Percentiles rank a stretch among this genome's conserved stretches.
Conservation (phyloP, 1,140 invertebrate genomes). For the Daktulosphaira vitifoliae region DNA sequence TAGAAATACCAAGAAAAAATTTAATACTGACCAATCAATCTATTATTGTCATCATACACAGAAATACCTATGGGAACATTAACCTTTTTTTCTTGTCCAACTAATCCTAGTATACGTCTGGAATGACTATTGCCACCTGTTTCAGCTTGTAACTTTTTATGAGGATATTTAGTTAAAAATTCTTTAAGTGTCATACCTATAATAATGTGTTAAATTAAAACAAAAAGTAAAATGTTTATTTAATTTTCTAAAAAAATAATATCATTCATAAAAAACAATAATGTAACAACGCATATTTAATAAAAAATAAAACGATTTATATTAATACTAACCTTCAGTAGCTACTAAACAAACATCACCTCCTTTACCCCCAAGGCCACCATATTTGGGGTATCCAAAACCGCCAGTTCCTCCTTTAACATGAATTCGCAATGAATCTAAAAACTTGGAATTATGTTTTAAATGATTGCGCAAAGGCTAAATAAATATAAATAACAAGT, state of each 20-base stretch:
- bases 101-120: constrained; percentile 61
- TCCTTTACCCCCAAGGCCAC: constrained; percentile 76
- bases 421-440: constrained; percentile 38
- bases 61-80: constrained; percentile 70
- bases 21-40: constrained; percentile 48
- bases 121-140: constrained; percentile 61
- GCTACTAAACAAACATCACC: constrained; percentile 68
- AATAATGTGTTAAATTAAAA: too few relatives aligned
- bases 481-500: neutral
- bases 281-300: neutral
- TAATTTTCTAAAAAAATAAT: neutral
- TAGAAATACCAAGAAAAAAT: too few relatives aligned
- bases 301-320: neutral
- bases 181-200: constrained; percentile 49
- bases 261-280: too few relatives aligned
- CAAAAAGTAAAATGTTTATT: neutral
- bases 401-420: constrained; percentile 51
- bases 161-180: constrained; percentile 48
- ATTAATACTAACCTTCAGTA: constrained; percentile 46
- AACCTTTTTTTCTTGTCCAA: constrained; percentile 60
- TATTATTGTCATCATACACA: constrained; percentile 55
- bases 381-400: constrained; percentile 64
- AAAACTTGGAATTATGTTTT: constrained; percentile 35
- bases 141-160: constrained; percentile 53
- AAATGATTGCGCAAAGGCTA: constrained; percentile 13